Evolutionary conservation across 2,888 invertebrate genomes (phyloP), one percentile per base, ranked within the genome.

Genomic region (Lamellibrachia columna): DNA sequence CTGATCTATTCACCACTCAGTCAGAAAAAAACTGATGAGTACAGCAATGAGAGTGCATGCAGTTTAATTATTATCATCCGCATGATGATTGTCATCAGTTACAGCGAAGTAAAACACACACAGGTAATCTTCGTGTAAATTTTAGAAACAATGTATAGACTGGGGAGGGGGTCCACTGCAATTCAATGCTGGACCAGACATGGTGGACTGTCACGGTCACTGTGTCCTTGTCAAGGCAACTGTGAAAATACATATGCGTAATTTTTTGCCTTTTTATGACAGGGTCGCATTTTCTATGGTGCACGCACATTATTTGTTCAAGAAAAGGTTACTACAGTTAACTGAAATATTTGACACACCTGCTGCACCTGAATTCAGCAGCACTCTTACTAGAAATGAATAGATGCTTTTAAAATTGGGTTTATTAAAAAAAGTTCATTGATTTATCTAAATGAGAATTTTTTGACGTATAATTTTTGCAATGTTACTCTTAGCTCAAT

Each of bases 11-110:
- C 75, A 75, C 75, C 75, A 75, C 75, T 75, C n/a, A 75, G 15
- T n/a, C 22, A n/a, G 15, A 75, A 75, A 58, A 75, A 75, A 75
- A 75, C 22, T 15, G 22, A 75, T 75, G 75, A 75, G 75, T 22
- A 75, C 75, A 6, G 75, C 75, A 75, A n/a, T 15, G 22, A n/a
- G 75, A 11, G 40, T 40, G 75, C 75, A 75, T n/a, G 75, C 75
- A 75, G 75, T 75, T 75, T 75, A 75, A 75, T 75, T 75, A 75
- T 75, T 75, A 75, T 75, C 75, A 75, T 75, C 75, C 75, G 22
- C 75, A 75, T 75, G 75, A 15, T 22, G 75, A 75, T 75, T 75
- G 22, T 75, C 75, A 75, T 15, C 75, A 22, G 75, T 75, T 75
- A 75, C 75, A 75, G 75, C n/a, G 75, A 75, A 22, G 22, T 15